Evolutionary conservation across 2,888 invertebrate species (phyloP), one percentile per base, ranked within the genome.

Genomic region (Ectropis crepuscularia): DNA sequence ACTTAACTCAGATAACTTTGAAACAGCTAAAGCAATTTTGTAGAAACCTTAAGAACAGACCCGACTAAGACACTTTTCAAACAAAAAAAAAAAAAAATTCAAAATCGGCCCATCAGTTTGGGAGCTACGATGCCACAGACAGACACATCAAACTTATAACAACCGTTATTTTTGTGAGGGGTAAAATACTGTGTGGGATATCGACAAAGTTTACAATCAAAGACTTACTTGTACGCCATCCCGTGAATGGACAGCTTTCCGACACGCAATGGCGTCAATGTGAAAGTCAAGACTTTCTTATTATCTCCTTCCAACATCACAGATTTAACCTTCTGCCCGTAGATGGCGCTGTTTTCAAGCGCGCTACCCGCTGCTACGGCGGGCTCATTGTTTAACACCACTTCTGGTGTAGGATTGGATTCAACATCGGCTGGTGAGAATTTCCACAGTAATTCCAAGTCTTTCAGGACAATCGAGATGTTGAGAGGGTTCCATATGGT

Each of bases 171-270:
- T 28, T 2, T 28, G 16, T 28, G 16, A 28, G 16, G 16, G 16
- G 16, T 28, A 28, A 28, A 28, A 28, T 28, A 28, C 16, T 28
- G n/a, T n/a, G n/a, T n/a, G n/a, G n/a, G n/a, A n/a, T n/a, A n/a
- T n/a, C n/a, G n/a, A n/a, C n/a, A n/a, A n/a, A n/a, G n/a, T n/a
- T n/a, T n/a, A n/a, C 16, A 28, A 28, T 28, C 16, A 28, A 28
- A 28, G 16, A 28, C 92, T 77, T 94, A 93, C 89, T 93, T 94
- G 77, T 95, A 96, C 10, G 95, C 95, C 54, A 98, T 89, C 5
- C 97, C 98, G 67, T 95, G 93, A 59, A 98, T 94, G 63, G 94
- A 93, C 37, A 98, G 87, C 57, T 95, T 94, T 0, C 98, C 98
- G 9, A 95, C 95, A 69, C 94, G 92, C 67, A 95, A 93, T 0